Percentiles rank a stretch among this genome's conserved stretches.
Conservation (phyloP, 2,113 vertebrate species). For the Lates calcarifer region DNA sequence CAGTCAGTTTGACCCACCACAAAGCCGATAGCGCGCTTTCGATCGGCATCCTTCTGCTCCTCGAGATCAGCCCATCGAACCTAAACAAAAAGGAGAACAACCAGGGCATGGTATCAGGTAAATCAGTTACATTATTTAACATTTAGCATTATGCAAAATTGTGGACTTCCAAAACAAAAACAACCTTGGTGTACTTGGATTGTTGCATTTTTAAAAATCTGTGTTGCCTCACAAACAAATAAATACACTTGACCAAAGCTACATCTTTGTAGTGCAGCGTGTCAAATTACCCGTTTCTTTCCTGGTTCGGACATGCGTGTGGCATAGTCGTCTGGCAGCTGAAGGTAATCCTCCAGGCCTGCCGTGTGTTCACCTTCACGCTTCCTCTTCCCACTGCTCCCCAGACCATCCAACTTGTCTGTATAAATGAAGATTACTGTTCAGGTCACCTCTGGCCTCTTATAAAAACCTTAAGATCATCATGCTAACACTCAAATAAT, state of each 20-base stretch:
- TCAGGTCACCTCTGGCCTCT: constrained; percentile 40
- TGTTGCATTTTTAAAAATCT: not conserved
- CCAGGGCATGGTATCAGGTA: not conserved
- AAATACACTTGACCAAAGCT: not conserved
- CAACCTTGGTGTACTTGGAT: not conserved
- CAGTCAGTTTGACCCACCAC: constrained; percentile 99
- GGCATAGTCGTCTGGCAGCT: constrained; percentile 98
- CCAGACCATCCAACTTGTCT: constrained; percentile 98
- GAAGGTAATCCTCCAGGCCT: constrained; percentile 96
- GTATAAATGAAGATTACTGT: constrained; percentile 82
- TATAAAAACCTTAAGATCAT: not conserved
- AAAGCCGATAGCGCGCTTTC: constrained; percentile 98
- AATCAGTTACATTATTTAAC: not conserved
- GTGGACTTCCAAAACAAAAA: not conserved
- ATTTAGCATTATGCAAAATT: too few relatives aligned
- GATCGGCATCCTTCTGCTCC: constrained; percentile 97
- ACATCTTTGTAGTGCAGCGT: not conserved
- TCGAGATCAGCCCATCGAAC: constrained; percentile 99
- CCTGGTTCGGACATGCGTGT: constrained; percentile 96
- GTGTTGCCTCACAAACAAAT: not conserved
- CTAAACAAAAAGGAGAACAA: constrained; percentile 78
- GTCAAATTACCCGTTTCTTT: constrained; percentile 93
- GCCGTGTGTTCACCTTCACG: constrained; percentile 90
- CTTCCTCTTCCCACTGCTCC: constrained; percentile 93
- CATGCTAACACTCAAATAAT: not conserved